Percentiles rank a stretch among this genome's conserved stretches.
These are phyloP conservation scores for Apogon talboti DNA, from an alignment of 2,797 vertebrate species.

Conservation along the genomic window DNA sequence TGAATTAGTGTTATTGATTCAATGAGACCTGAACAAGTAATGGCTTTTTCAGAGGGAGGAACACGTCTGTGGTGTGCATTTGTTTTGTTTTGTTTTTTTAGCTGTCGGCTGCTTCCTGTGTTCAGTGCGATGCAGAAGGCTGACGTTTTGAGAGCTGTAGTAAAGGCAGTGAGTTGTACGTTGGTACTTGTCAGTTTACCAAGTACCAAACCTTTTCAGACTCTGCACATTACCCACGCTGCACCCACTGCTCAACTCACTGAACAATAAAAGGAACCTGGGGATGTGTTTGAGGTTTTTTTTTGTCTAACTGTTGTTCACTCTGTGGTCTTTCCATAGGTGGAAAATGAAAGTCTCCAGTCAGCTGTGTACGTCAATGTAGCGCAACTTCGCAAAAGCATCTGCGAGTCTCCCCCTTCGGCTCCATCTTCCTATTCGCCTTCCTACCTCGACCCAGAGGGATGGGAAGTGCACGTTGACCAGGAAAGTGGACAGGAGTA, in stretches of 20 bases:
- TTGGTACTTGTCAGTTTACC: background rate
- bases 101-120: conserved; percentile 64
- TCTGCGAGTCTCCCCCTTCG: conserved; percentile 36
- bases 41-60: conserved; percentile 8
- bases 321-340: conserved; percentile 55
- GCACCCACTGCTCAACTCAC: background rate
- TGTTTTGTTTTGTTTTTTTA: background rate
- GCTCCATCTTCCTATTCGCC: conserved; percentile 51
- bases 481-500: conserved; percentile 88
- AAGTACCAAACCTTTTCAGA: background rate
- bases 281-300: background rate
- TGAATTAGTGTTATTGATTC: conserved; percentile 6
- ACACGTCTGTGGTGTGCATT: conserved; percentile 6
- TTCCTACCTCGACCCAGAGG: conserved; percentile 63
- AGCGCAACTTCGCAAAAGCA: conserved; percentile 79
- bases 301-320: background rate
- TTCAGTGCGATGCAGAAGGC: conserved; percentile 33
- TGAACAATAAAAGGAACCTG: background rate
- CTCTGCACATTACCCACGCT: background rate
- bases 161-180: conserved; percentile 4
- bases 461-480: conserved; percentile 93
- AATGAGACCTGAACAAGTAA: conserved; percentile 1
- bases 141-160: conserved; percentile 7
- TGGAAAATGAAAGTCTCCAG: conserved; percentile 61
- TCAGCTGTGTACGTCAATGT: conserved; percentile 90